A percentile compares a stretch with the other conserved stretches of the same genome.
These are phyloP conservation scores for Punctoribates punctum DNA, from an alignment of 2,888 invertebrate genomes.

Conservation along the genomic window DNA sequence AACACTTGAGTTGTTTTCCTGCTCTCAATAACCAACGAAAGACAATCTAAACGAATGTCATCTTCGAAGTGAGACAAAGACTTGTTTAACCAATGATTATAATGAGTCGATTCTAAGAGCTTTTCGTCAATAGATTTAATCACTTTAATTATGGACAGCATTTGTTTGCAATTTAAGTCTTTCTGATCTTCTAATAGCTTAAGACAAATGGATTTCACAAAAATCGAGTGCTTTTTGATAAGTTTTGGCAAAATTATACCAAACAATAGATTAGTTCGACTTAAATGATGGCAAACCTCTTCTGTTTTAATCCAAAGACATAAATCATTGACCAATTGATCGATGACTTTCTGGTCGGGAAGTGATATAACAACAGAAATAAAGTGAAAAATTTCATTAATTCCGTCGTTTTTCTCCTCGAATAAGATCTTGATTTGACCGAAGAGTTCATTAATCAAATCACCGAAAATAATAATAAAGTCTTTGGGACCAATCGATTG, in stretches of 20 bases:
- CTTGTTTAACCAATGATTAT: conserved; percentile 10
- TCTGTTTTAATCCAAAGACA: conserved; percentile 11
- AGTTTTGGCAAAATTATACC: conserved; percentile 37
- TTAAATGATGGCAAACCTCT: neutral
- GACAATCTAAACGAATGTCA: conserved; percentile 29
- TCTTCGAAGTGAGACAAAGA: conserved; percentile 30
- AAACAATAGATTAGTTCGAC: conserved; percentile 15
- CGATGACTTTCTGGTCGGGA: neutral
- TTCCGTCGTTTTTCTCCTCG: conserved; percentile 7
- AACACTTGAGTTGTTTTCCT: conserved; percentile 25
- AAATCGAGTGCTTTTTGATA: conserved; percentile 23
- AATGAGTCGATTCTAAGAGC: neutral
- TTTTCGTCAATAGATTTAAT: conserved; percentile 23
- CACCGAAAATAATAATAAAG: neutral
- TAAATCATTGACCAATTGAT: neutral
- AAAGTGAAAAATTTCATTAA: conserved; percentile 27
- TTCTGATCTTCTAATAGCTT: conserved; percentile 11
- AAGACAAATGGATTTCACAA: neutral
- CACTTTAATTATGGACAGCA: conserved; percentile 12
- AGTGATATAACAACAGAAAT: conserved; percentile 21
- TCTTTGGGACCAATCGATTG: conserved; percentile 33
- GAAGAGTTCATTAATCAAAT: conserved; percentile 4
- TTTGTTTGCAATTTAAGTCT: conserved; percentile 4
- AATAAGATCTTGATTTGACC: neutral
- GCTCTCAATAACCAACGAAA: conserved; percentile 35